These are phyloP conservation scores for Heterochromis multidens DNA, from an alignment of 2,113 vertebrate species.

Conservation along the genomic window DNA sequence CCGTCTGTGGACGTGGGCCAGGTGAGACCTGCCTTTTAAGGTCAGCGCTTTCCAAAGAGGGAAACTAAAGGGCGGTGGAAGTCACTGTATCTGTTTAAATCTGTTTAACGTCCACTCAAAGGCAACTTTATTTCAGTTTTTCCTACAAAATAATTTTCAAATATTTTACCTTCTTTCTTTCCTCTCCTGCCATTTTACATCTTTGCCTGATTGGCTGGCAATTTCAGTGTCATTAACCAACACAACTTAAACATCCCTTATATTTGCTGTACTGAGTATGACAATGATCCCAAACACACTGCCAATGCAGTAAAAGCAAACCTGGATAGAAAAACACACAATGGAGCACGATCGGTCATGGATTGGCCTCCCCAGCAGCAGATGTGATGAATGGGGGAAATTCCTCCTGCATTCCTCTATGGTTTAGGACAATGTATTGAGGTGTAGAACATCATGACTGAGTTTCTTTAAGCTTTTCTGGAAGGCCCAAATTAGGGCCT, in stretches of 20 bases:
- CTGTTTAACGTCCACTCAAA: too few relatives aligned
- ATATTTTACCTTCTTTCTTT: too few relatives aligned
- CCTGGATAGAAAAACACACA: background rate
- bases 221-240: background rate
- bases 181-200: background rate
- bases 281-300: too few relatives aligned
- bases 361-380: background rate
- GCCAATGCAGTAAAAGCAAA: background rate
- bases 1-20: constrained; percentile 89
- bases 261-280: background rate
- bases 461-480: background rate
- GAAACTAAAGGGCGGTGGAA: too few relatives aligned
- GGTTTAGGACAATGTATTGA: background rate
- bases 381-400: background rate
- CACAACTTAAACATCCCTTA: background rate
- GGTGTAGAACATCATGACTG: background rate
- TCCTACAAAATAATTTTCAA: too few relatives aligned
- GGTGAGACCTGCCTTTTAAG: constrained; percentile 60
- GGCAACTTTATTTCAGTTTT: too few relatives aligned
- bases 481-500: background rate
- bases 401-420: background rate
- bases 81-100: too few relatives aligned
- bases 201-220: background rate
- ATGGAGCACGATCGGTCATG: background rate
- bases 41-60: too few relatives aligned